Evolutionary conservation across 2,113 vertebrate species (phyloP).

Genomic region (Canis aureus): DNA sequence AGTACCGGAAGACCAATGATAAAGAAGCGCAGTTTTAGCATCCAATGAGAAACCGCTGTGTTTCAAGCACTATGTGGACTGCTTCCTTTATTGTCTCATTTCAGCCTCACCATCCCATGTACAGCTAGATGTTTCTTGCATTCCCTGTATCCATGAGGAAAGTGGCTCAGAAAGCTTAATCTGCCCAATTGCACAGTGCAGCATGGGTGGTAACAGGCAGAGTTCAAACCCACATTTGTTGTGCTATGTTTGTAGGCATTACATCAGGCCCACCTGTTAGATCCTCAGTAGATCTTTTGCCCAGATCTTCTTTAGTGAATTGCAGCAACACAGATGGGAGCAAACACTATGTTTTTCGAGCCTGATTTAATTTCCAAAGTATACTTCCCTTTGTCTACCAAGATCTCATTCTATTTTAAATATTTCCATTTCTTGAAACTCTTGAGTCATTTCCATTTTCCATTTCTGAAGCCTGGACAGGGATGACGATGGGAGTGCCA

Average conservation of each 20-base stretch:
- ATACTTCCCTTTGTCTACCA: neutral
- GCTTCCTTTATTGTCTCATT: neutral
- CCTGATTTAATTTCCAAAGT: conserved; percentile 30
- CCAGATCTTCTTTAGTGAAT: neutral
- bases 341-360: conserved; percentile 6
- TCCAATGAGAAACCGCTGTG: neutral
- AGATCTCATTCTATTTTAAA: conserved; percentile 36
- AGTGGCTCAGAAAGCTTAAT: conserved; percentile 10
- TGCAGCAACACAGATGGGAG: neutral
- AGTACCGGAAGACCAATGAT: neutral
- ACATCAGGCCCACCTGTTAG: neutral
- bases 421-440: conserved; percentile 21
- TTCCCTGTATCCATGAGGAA: neutral
- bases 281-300: neutral
- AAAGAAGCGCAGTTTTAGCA: neutral
- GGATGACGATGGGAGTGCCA: neutral
- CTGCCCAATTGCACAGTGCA: neutral
- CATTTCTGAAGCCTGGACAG: neutral
- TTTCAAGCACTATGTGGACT: neutral
- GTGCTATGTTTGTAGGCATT: neutral
- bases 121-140: neutral
- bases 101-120: neutral
- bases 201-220: neutral
- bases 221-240: neutral
- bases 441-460: neutral